Evolutionary conservation across 1,140 invertebrate genomes (phyloP), one percentile per base, ranked within the genome.

Genomic region (Drosophila yakuba): DNA sequence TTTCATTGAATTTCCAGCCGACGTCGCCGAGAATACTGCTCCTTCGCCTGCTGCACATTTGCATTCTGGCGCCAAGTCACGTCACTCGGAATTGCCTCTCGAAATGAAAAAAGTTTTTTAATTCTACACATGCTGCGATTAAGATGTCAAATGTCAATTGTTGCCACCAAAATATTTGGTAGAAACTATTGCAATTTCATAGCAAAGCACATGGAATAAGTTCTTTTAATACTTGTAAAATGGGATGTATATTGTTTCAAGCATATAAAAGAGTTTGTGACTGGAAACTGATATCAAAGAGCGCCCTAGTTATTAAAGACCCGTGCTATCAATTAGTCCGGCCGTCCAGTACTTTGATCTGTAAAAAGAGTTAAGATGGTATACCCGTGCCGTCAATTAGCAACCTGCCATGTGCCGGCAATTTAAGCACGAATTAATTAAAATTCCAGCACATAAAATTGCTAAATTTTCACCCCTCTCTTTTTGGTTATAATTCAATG

Each of bases 101-200:
- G 54, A 77, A 77, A 78, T 77, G 58, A 71, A 77, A 77, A 78
- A 77, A 78, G 64, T 78, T 78, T 63, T 71, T 71, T 76, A 67
- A 76, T 76, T 76, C 74, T 75, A 75, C 72, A 76, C 71, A 76
- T 75, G 71, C 72, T 75, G 48, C 74, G 71, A 76, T 76, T 76
- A 76, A 76, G 36, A 76, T 76, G 74, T 76, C 74, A 75, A 76
- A 76, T 75, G 74, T 75, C 74, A 75, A 74, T 74, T 74, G 72
- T 51, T 38, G 4, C 50, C 38, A 10, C 7, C 36, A 48, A 68
- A 57, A 56, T 15, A 23, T 25, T 28, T 63, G 0, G 35, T 6
- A 44, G 36, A 44, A 74, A 73, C 68, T 54, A 73, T 54, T 39
- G 8, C 25, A 44, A 47, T 43, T 35, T 55, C 20, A 15, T 1